These are phyloP conservation scores for Crotalus horridus DNA, from an alignment of 2,113 vertebrate species.

Conservation along the genomic window DNA sequence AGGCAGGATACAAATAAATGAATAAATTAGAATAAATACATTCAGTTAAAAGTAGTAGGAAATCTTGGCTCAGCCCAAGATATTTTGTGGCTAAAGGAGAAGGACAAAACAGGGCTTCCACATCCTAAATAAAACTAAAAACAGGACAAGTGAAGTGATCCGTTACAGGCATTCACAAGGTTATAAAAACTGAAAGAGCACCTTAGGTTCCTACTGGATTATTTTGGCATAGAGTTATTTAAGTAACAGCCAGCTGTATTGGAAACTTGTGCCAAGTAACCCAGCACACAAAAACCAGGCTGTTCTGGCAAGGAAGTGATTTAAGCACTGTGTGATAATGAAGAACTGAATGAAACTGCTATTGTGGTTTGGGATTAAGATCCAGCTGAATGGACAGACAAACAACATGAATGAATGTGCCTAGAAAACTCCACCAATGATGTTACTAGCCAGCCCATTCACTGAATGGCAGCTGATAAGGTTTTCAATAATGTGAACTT, in stretches of 20 bases:
- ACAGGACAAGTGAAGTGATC: not conserved
- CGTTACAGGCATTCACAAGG: not conserved
- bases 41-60: not conserved
- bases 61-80: not conserved
- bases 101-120: not conserved
- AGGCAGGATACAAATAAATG: not conserved
- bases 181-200: not conserved
- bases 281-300: not conserved
- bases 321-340: conserved; percentile 42
- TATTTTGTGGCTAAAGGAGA: not conserved
- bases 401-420: conserved; percentile 63
- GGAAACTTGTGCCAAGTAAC: conserved; percentile 6
- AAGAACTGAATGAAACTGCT: conserved; percentile 45
- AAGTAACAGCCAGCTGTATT: not conserved
- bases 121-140: not conserved
- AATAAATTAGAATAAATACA: not conserved
- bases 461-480: conserved; percentile 63
- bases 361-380: conserved; percentile 57
- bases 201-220: not conserved
- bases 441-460: conserved; percentile 51
- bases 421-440: conserved; percentile 48
- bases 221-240: not conserved
- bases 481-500: conserved; percentile 57
- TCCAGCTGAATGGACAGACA: conserved; percentile 57
- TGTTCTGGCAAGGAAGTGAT: conserved; percentile 24